A percentile compares a stretch with the other conserved stretches of the same genome.
phyloP scores from a whole-genome alignment of 2,113 vertebrate species.

The Glaucidium brasilianum region DNA sequence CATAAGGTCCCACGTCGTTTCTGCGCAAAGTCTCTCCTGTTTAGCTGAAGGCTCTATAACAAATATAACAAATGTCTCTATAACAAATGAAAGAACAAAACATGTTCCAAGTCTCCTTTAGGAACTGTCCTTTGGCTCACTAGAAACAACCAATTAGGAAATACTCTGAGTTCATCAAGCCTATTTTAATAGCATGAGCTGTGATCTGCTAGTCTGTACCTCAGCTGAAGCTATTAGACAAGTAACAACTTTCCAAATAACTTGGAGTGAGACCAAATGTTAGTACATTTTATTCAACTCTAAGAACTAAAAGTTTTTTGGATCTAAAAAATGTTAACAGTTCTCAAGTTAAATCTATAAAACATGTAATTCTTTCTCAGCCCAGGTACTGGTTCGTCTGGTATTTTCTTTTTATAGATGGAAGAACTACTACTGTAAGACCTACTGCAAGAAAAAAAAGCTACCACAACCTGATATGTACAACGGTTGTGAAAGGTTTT shows the following conservation, averaged over 20 bases:
- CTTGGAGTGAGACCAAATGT: background rate
- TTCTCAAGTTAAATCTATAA: background rate
- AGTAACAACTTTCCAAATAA: background rate
- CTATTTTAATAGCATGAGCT: background rate
- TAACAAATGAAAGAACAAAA: background rate
- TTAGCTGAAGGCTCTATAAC: background rate
- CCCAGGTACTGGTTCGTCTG: background rate
- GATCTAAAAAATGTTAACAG: background rate
- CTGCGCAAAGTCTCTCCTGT: background rate
- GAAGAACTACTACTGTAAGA: background rate
- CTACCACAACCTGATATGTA: background rate
- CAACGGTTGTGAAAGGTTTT: background rate
- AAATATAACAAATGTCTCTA: too few species aligned
- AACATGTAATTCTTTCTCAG: background rate
- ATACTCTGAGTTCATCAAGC: background rate
- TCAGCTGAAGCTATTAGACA: background rate
- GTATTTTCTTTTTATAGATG: background rate
- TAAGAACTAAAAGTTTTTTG: background rate
- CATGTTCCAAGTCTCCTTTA: background rate
- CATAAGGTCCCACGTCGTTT: accelerated
- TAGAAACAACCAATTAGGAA: background rate
- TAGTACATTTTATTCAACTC: background rate
- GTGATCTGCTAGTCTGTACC: background rate
- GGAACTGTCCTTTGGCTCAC: background rate
- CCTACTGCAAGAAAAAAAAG: background rate